phyloP scores from a whole-genome alignment of 2,113 vertebrate genomes.

The Bostrychus sinensis region DNA sequence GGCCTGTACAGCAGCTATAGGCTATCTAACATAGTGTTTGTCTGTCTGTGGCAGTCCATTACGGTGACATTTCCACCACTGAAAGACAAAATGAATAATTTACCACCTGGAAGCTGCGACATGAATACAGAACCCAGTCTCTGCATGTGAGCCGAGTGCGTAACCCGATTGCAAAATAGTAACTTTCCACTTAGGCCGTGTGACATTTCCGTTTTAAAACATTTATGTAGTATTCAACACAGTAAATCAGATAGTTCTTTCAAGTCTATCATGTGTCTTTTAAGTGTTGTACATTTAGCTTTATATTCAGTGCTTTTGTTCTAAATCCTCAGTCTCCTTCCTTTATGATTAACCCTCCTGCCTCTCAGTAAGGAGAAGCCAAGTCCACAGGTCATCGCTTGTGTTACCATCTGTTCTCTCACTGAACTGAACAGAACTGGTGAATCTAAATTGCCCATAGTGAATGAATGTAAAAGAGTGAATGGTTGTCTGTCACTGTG shows the following conservation, averaged over 20 bases:
- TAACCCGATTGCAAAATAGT: constrained; percentile 33
- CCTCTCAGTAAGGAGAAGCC: too few species aligned
- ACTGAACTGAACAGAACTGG: too few species aligned
- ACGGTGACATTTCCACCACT: constrained; percentile 69
- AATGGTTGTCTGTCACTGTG: too few species aligned
- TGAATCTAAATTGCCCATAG: too few species aligned
- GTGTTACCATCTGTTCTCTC: too few species aligned
- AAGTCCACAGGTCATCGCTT: too few species aligned
- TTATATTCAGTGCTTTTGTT: too few species aligned
- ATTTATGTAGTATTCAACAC: neutral
- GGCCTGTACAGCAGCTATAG: constrained; percentile 4
- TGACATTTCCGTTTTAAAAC: neutral
- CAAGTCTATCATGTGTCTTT: neutral
- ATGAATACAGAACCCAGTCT: constrained; percentile 52
- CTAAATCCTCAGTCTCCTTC: too few species aligned
- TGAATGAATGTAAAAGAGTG: too few species aligned
- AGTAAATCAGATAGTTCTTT: neutral
- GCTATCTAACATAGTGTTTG: constrained; percentile 42
- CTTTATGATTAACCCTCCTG: too few species aligned
- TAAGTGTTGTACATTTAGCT: too few species aligned
- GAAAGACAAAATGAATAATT: constrained; percentile 71
- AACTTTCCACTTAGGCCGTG: neutral
- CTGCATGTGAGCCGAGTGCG: constrained; percentile 33
- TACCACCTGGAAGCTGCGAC: constrained; percentile 45
- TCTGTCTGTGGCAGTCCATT: constrained; percentile 35